Base-by-base conservation (phyloP, 1,140 invertebrate genomes). In the Drosophila chauvacae region DNA sequence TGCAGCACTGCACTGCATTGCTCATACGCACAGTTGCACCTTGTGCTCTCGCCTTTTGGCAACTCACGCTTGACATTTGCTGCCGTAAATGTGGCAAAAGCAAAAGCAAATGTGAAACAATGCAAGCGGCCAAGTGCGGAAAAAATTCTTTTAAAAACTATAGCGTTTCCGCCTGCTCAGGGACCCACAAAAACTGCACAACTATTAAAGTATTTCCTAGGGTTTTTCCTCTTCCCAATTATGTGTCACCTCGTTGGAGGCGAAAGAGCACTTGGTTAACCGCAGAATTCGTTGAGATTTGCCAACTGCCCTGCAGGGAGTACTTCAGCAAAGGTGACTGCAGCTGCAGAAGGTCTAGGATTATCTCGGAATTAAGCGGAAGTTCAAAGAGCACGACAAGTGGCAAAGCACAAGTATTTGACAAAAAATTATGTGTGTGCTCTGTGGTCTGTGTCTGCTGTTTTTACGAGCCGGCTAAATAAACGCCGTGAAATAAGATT, bases 1-100 rank as follows among this genome's bases (percentile, higher is more conserved):
- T 23, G 23, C 64, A 77, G 39, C 47, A n/a, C 23, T 18, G 56
- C 39, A 35, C 18, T 45, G 59, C 72, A 72, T 84, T 80, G 80
- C 84, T 74, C 77, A 86, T 86, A 86, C 83, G 83, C 83, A 87
- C 76, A 73, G 83, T 82, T 87, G 80, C 76, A 80, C 79, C 69
- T 73, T 58, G 59, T 72, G 47, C 48, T 44, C 55, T 73, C 69
- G 50, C 56, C 61, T 45, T 85, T 76, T 41, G 62, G 62, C 59
- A 75, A 75, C 70, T 65, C 62, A 56, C 73, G 74, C 74, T 77
- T 77, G 74, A 77, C 74, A 77, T 77, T 77, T 77, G 53, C 73
- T 41, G 74, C 74, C 73, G 57, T 74, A 74, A 74, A 74, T 74
- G 71, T 74, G 71, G 70, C 71, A 74, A 55, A n/a, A 61, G 63